Percentiles rank a stretch among this genome's conserved stretches.
Conservation (phyloP, 2,113 vertebrate genomes). For the Myrmecophaga tridactyla region DNA sequence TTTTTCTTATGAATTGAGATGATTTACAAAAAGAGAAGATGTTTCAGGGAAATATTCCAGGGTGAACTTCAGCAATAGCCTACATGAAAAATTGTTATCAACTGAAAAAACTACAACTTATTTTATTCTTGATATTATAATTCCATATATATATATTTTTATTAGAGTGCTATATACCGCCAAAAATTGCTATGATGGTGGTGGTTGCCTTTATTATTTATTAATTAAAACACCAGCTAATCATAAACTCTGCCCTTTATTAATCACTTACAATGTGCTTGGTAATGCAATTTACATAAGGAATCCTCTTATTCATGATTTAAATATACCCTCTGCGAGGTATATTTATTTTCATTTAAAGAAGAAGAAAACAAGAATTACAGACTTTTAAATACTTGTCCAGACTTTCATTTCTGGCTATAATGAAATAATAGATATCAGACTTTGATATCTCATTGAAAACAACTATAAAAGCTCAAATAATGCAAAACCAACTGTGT, state of each 20-base stretch:
- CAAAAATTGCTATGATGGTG: not conserved
- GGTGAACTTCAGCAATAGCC: not conserved
- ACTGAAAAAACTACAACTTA: not conserved
- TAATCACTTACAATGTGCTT: not conserved
- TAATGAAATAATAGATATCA: not conserved
- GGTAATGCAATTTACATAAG: too few relatives aligned
- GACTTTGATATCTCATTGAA: not conserved
- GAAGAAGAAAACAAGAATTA: not conserved
- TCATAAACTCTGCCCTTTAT: not conserved
- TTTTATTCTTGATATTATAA: not conserved
- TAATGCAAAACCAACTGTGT: not conserved
- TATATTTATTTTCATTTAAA: not conserved
- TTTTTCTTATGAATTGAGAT: not conserved
- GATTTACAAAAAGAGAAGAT: not conserved
- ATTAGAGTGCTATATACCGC: not conserved
- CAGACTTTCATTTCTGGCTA: not conserved
- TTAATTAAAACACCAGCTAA: not conserved
- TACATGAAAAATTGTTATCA: not conserved
- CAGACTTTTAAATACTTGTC: not conserved
- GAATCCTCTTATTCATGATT: not conserved
- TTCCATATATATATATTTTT: not conserved
- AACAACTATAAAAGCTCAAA: not conserved
- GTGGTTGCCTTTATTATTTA: not conserved
- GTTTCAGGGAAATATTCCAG: not conserved
- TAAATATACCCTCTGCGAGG: not conserved